phyloP scores from a whole-genome alignment of 1,140 invertebrate genomes.

The Ladona fulva region DNA sequence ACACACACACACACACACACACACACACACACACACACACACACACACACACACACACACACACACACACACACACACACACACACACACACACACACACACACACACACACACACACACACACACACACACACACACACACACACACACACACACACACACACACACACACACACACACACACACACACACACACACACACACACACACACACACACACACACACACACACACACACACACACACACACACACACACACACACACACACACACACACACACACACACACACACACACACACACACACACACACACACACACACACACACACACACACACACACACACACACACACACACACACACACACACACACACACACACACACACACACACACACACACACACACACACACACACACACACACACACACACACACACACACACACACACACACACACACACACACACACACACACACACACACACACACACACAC shows the following conservation, averaged over 20 bases:
- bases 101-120: constrained; percentile 22
- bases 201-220: constrained; percentile 16
- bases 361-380: constrained; percentile 26
- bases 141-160: constrained; percentile 16
- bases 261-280: constrained; percentile 16
- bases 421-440: constrained; percentile 26
- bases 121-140: constrained; percentile 18
- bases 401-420: constrained; percentile 24
- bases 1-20: constrained; percentile 27
- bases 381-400: constrained; percentile 25
- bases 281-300: constrained; percentile 20
- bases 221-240: constrained; percentile 16
- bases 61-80: constrained; percentile 26
- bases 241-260: constrained; percentile 16
- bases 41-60: constrained; percentile 24
- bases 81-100: constrained; percentile 25
- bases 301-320: constrained; percentile 26
- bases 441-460: constrained; percentile 25
- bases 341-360: constrained; percentile 25
- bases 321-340: constrained; percentile 25
- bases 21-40: constrained; percentile 25
- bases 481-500: constrained; percentile 8
- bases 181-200: constrained; percentile 16
- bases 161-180: constrained; percentile 16
- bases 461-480: constrained; percentile 23